Base-by-base conservation (phyloP, 2,888 invertebrate genomes). In the Drosophila diplacantha region DNA sequence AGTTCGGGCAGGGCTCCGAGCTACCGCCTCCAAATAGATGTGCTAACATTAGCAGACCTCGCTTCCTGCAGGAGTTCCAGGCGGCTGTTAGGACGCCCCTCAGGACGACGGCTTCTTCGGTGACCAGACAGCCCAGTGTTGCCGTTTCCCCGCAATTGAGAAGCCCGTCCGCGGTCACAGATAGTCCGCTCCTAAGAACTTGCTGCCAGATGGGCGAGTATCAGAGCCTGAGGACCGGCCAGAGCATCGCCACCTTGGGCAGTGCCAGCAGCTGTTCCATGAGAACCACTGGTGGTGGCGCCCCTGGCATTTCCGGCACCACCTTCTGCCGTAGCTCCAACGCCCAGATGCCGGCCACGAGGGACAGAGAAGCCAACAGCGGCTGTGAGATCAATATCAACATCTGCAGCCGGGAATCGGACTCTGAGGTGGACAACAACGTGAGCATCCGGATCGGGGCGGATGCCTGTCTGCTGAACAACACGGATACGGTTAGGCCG, bases 331-430 rank as follows among this genome's bases (percentile, higher is more conserved):
- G 34, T 12, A 18, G 22, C 8, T 51, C 56, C 39, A 35, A 46
- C 3, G 8, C 2, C n/a, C 18, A 44, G 39, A 20, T 71, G 3
- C 22, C 29, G 11, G 22, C 51, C 2, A 68, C 44, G 24, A 44
- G 53, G 9, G 82, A 69, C 18, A 44, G 39, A 22, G 39, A 39
- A 14, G 8, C 20, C 3, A 63, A 71, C 38, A 77, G 83, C 6
- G 78, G 81, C 5, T 86, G 84, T 52, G 74, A 75, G 12, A 85
- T 86, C 1, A 85, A 81, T 53, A 86, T 86, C 12, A 81, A 76
- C 22, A 85, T 85, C 14, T 72, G 73, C 9, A 66, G 56, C 16
- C 38, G 66, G 20, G 64, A 71, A 8, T 16, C 68, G 0, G 41
- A 61, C 46, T 53, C 34, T 12, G 73, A 59, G 22, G 37, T 47